Conservation (phyloP, 1,140 invertebrate species). For the Physella acuta region DNA sequence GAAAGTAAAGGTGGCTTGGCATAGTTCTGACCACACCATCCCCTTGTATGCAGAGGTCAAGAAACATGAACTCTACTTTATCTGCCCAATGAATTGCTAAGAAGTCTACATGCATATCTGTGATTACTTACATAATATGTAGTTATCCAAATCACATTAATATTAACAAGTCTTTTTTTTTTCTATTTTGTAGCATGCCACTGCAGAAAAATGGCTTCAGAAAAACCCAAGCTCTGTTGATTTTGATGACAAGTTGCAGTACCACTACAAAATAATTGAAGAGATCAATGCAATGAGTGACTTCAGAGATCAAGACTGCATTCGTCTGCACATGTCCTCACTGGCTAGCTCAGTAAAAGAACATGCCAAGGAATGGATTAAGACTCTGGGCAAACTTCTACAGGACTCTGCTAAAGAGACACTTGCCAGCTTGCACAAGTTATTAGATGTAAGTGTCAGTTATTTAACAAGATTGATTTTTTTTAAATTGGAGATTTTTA, state of each 20-base stretch:
- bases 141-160: no score
- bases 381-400: constrained; percentile 57
- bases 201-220: constrained; percentile 71
- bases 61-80: no score
- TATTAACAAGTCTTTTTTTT: no score
- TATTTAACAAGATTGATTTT: not conserved
- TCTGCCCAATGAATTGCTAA: no score
- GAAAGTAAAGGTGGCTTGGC: no score
- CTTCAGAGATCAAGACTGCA: constrained; percentile 57
- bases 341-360: constrained; percentile 53
- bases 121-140: no score
- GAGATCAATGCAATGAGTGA: constrained; percentile 63
- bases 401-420: constrained; percentile 55
- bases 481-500: not conserved
- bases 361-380: constrained; percentile 59
- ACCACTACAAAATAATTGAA: constrained; percentile 76
- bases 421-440: constrained; percentile 47
- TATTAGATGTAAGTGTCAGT: constrained; percentile 52
- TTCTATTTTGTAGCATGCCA: constrained; percentile 43
- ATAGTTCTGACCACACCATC: no score
- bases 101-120: no score
- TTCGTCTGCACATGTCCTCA: constrained; percentile 53
- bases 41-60: no score
- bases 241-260: constrained; percentile 82
- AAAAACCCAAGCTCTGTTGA: constrained; percentile 72